These are phyloP conservation scores for Pelecanoides urinatrix DNA, from an alignment of 2,113 vertebrate genomes.

Conservation along the genomic window DNA sequence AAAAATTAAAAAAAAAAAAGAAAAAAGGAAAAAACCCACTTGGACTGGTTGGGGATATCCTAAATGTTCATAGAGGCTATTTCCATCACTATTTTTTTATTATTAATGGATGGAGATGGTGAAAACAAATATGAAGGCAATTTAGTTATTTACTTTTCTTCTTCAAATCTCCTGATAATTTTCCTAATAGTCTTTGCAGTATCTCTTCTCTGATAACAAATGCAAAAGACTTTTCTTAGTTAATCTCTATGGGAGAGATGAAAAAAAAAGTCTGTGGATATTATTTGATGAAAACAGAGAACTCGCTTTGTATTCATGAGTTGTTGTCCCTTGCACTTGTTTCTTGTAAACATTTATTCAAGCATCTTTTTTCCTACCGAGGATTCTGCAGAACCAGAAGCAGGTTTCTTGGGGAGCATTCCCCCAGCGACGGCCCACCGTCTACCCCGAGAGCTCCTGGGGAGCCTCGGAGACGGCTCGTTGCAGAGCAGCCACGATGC, in stretches of 20 bases:
- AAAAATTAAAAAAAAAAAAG: background rate
- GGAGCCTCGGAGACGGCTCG: background rate
- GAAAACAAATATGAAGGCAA: background rate
- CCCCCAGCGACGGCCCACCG: fast-evolving
- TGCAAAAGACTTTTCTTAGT: background rate
- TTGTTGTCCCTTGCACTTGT: background rate
- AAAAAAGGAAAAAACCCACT: background rate
- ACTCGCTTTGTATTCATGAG: background rate
- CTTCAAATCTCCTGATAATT: background rate
- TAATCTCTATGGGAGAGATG: background rate
- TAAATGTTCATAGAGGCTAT: background rate
- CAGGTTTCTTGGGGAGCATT: background rate
- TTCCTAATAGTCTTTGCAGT: background rate
- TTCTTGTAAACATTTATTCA: background rate
- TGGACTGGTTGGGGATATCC: background rate
- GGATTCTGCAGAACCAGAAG: background rate
- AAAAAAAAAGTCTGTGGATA: background rate
- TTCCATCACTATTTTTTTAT: background rate
- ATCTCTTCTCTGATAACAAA: background rate
- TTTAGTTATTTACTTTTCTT: background rate
- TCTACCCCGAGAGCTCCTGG: background rate
- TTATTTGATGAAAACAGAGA: background rate
- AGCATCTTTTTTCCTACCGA: background rate
- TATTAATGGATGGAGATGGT: background rate
- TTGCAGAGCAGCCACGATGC: background rate